Evolutionary conservation across 2,113 vertebrate species (phyloP).

Genomic region (Zosterops borbonicus): DNA sequence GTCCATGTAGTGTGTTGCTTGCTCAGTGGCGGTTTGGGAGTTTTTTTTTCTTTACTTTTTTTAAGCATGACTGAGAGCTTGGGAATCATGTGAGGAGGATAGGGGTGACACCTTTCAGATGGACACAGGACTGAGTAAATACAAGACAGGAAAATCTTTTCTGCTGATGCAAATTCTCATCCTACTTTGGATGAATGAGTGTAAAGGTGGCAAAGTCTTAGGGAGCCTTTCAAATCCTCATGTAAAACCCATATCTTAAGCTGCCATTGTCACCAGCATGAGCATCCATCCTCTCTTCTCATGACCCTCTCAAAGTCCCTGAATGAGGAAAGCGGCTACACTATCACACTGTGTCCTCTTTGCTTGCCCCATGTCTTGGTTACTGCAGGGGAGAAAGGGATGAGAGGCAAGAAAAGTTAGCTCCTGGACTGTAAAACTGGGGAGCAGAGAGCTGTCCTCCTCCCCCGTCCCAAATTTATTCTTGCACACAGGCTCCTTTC

Average conservation of each 20-base stretch:
- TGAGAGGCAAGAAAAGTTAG: neutral
- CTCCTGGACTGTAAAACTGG: neutral
- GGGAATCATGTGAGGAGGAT: neutral
- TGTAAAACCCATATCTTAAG: neutral
- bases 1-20: neutral
- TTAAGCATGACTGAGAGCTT: neutral
- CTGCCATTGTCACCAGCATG: rapidly evolving
- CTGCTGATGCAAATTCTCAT: neutral
- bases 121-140: neutral
- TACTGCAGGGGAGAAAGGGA: neutral
- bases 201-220: neutral
- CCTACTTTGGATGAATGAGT: neutral
- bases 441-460: neutral
- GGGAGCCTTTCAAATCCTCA: neutral
- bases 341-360: rapidly evolving
- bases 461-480: neutral
- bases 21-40: neutral
- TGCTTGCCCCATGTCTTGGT: neutral
- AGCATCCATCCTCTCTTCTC: neutral
- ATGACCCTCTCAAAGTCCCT: neutral
- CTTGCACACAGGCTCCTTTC: neutral
- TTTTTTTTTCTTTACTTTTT: neutral
- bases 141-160: neutral
- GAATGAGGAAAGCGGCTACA: neutral
- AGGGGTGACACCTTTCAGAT: conserved; percentile 32